Evolutionary conservation across 2,113 vertebrate species (phyloP), one percentile per base, ranked within the genome.

Genomic region (Glaucomys volans): DNA sequence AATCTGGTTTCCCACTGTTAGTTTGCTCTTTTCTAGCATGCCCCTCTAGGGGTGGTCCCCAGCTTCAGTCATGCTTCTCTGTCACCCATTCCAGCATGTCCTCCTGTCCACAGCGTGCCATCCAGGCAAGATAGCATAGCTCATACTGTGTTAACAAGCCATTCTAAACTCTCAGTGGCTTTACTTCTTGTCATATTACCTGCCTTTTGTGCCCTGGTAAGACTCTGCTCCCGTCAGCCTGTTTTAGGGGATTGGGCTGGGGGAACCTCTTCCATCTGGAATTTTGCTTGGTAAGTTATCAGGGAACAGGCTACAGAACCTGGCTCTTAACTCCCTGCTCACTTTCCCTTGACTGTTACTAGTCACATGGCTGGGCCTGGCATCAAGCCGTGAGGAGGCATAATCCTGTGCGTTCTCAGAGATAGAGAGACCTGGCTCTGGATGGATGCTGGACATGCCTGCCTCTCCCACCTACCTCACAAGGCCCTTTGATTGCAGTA

Each of bases 401-500:
- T 30, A 57, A 67, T 52, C 18, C 32, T 10, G 16, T 0, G 9
- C 59, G 8, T 30, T 17, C 4, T 32, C 9, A 37, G 87, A 64
- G 74, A 32, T 24, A 0, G 35, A 0, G 35, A 40, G 47, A 62
- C 66, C 16, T 0, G 4, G 37, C 80, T 40, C 0, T 57, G 2
- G 40, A 2, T 12, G 30, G 18, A 59, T 35, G n/a, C 50, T 44
- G 75, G 44, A 13, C 24, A 1, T 2, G 32, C 42, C 59, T 32
- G 0, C 30, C 1, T 18, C 52, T 12, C 17, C 32, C 11, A 1
- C 37, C 30, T 5, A 10, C 28, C 47, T 35, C 9, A 4, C 14
- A 10, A n/a, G 50, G 20, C 57, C 28, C 4, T 37, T 18, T 6
- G 32, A 11, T 6, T 24, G 11, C 59, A 7, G 0, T 42, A 1